phyloP scores from a whole-genome alignment of 2,797 vertebrate species.

The Ambastaia sidthimunki region DNA sequence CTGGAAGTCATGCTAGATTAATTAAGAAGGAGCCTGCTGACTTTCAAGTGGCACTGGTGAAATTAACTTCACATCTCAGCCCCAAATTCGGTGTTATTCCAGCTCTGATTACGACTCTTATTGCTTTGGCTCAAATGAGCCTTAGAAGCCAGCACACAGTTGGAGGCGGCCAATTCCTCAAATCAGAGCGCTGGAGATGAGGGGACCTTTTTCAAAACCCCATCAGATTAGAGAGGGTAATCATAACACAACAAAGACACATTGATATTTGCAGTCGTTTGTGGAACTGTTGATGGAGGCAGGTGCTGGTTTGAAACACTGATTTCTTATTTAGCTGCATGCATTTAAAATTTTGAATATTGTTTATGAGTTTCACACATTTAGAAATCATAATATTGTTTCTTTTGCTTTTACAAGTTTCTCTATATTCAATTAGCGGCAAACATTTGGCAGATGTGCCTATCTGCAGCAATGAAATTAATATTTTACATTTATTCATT shows the following conservation, averaged over 20 bases:
- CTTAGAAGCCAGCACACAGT: constrained; percentile 50
- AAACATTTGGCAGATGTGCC: neutral
- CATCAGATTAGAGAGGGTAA: constrained; percentile 56
- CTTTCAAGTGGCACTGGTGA: constrained; percentile 77
- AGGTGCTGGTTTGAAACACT: constrained; percentile 45
- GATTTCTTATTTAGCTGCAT: constrained; percentile 52
- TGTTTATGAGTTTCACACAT: constrained; percentile 21
- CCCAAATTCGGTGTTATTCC: constrained; percentile 45
- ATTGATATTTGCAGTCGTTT: constrained; percentile 42
- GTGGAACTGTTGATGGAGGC: constrained; percentile 45
- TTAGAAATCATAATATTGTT: constrained; percentile 8
- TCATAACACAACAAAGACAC: constrained; percentile 58
- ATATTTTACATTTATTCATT: no score
- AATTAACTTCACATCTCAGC: constrained; percentile 71
- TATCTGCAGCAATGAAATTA: neutral
- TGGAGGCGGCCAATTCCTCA: constrained; percentile 45
- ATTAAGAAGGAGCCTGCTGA: constrained; percentile 81
- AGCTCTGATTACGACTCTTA: constrained; percentile 56
- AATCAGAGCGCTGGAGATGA: constrained; percentile 44
- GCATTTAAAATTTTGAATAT: constrained; percentile 26
- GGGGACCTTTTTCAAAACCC: constrained; percentile 40
- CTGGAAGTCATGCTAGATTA: constrained; percentile 77
- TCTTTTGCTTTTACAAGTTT: neutral
- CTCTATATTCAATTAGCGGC: neutral
- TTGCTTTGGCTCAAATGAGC: constrained; percentile 54